Evolutionary conservation across 2,113 vertebrate genomes (phyloP), one percentile per base, ranked within the genome.

Genomic region (Onychorhynchus coronatus): DNA sequence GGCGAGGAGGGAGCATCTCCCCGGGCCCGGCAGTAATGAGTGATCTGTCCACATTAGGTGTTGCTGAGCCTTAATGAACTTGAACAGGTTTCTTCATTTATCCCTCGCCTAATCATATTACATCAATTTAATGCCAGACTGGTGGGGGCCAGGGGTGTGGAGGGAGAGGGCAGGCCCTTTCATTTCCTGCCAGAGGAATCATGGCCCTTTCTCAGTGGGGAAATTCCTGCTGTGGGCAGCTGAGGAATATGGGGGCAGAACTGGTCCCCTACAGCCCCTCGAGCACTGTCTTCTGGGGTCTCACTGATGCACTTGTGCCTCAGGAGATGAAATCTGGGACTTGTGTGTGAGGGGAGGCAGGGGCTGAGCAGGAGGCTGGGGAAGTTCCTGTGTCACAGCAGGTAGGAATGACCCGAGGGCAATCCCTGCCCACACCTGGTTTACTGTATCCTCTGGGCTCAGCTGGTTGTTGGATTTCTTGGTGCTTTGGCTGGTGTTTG

Each of bases 11-110:
- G 85, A 73, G 88, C 2, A 47, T 61, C 94, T 88, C 89, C n/a
- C 53, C 12, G 63, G 85, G 85, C 73, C 73, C 2, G 52, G 66
- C 82, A 35, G 55, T 94, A 96, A 96, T 65, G 95, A 97, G 95
- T 39, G 86, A 89, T 93, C 91, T 82, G 91, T 66, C 73, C 88
- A 4, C 77, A 44, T 85, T 91, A 83, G 86, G 82, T 85, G 89
- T 85, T 65, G 92, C 25, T 85, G 31, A 63, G 74, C 67, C 56
- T 55, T 97, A 95, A 97, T 96, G 95, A 96, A 96, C 97, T 91
- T 72, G 88, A 88, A 50, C 91, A 74, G 88, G 77, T 89, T 94
- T 67, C 92, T 95, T 95, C 85, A 67, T 95, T 91, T 94, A 90
- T 90, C 85, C 91, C 33, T 75, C 94, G 52, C 81, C 2, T 94